Conservation (phyloP, 2,888 invertebrate genomes). For the Tridacna crocea region DNA sequence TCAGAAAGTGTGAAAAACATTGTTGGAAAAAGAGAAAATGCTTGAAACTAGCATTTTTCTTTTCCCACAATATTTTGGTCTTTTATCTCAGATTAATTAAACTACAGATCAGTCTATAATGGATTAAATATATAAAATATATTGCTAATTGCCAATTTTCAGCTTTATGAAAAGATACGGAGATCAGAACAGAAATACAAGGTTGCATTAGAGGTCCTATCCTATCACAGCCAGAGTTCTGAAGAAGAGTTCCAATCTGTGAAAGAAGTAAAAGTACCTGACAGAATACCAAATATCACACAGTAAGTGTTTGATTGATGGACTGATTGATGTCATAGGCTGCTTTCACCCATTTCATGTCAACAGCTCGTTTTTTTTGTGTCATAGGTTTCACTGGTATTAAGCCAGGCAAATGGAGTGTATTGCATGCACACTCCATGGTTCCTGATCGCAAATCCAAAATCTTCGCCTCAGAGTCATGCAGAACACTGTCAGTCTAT, state of each 20-base stretch:
- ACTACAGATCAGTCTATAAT: too few species aligned
- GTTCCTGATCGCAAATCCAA: too few species aligned
- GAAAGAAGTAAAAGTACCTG: slow-evolving; percentile 70
- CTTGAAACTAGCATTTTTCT: background rate
- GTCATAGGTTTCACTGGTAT: too few species aligned
- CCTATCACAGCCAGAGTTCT: slow-evolving; percentile 92
- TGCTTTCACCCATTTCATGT: background rate
- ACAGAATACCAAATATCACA: slow-evolving; percentile 71
- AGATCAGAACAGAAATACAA: slow-evolving; percentile 92
- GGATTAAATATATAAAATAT: too few species aligned
- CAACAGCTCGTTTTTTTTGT: background rate
- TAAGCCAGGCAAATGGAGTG: too few species aligned
- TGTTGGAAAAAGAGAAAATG: slow-evolving; percentile 1
- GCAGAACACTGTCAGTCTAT: too few species aligned
- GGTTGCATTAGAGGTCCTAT: slow-evolving; percentile 92
- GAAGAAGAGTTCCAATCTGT: slow-evolving; percentile 87
- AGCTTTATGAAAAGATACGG: slow-evolving; percentile 91
- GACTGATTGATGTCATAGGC: background rate
- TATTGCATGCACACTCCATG: too few species aligned
- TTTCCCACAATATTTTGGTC: too few species aligned
- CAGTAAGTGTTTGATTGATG: slow-evolving; percentile 63
- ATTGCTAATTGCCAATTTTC: slow-evolving; percentile 30
- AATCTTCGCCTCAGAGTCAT: too few species aligned
- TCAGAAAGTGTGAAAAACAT: background rate
- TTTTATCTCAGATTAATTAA: too few species aligned